These are phyloP conservation scores for Germaria angustata DNA, from an alignment of 2,888 invertebrate genomes.

Conservation along the genomic window DNA sequence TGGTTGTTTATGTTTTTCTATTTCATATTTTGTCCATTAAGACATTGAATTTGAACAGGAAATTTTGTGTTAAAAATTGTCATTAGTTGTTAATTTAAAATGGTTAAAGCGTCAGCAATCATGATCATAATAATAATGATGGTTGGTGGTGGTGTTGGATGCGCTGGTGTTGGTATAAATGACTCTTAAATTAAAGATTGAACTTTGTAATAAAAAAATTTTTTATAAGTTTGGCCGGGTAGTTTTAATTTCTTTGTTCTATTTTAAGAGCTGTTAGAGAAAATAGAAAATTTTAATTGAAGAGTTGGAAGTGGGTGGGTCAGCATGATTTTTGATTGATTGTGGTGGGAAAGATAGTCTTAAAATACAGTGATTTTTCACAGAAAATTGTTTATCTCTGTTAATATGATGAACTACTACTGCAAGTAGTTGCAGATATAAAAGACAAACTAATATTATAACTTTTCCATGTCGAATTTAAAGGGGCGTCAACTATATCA, in stretches of 20 bases:
- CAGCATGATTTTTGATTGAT: slow-evolving; percentile 3
- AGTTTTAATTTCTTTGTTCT: neutral
- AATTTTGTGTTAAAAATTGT: slow-evolving; percentile 43
- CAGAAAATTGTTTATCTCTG: neutral
- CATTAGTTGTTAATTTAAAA: slow-evolving; percentile 51
- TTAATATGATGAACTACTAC: no score
- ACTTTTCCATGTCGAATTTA: neutral
- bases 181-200: slow-evolving; percentile 29
- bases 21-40: slow-evolving; percentile 8
- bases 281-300: neutral
- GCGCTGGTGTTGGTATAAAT: slow-evolving; percentile 15
- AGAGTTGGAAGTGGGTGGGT: slow-evolving; percentile 24
- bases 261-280: neutral
- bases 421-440: neutral
- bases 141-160: neutral
- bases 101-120: neutral
- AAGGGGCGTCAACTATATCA: neutral
- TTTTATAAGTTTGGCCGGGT: neutral
- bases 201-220: neutral
- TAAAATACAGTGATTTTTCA: neutral
- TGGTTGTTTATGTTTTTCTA: neutral
- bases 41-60: slow-evolving; percentile 39
- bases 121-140: neutral
- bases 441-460: neutral
- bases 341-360: slow-evolving; percentile 25